These are phyloP conservation scores for Aspidoscelis tigris DNA, from an alignment of 2,113 vertebrate genomes.

Conservation along the genomic window DNA sequence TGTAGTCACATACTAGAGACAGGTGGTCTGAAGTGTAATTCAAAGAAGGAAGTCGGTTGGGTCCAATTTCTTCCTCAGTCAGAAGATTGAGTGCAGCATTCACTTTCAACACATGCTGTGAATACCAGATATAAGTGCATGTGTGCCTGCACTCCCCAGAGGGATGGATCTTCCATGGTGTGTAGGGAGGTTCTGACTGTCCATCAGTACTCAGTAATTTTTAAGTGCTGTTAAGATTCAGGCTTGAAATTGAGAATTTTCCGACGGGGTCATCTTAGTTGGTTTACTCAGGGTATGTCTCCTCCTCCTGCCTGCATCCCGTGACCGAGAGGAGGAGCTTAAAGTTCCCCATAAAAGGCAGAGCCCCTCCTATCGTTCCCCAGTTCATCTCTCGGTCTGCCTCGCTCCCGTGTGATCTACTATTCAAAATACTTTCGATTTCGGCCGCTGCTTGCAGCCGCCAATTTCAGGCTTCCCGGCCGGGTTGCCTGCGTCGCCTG, in stretches of 20 bases:
- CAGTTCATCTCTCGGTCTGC: no score
- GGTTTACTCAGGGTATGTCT: no score
- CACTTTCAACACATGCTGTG: conserved; percentile 79
- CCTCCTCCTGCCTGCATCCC: no score
- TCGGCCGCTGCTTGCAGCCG: no score
- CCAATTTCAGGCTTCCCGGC: no score
- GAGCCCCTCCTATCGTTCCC: no score
- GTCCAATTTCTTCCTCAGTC: conserved; percentile 93
- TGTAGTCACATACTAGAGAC: conserved; percentile 93
- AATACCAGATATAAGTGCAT: conserved; percentile 97
- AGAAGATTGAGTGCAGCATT: conserved; percentile 85
- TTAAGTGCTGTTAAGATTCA: conserved; percentile 89
- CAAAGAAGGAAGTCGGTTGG: conserved; percentile 91
- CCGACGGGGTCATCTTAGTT: no score
- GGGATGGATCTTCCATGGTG: conserved; percentile 95
- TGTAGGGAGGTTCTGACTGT: conserved; percentile 87
- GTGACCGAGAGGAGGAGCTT: no score
- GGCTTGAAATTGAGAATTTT: conserved; percentile 85
- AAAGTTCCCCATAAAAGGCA: no score
- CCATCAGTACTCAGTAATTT: conserved; percentile 88
- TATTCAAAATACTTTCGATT: no score
- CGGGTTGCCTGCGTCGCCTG: no score
- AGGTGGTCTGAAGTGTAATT: conserved; percentile 95
- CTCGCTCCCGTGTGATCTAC: no score
- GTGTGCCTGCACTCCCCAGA: conserved; percentile 91